These are phyloP conservation scores for Drosophila engyochracea DNA, from an alignment of 2,888 invertebrate species.

Conservation along the genomic window DNA sequence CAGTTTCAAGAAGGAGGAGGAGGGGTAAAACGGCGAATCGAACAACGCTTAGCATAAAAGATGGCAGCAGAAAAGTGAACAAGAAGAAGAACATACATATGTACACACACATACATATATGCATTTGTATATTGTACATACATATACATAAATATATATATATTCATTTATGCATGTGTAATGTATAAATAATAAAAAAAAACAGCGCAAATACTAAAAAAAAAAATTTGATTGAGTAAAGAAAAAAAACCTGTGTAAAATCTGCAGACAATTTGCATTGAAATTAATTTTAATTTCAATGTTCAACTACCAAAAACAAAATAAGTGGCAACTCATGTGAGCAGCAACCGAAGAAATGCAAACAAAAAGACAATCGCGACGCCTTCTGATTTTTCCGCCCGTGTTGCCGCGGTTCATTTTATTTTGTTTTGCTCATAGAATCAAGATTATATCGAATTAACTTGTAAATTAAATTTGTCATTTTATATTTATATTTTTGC, in stretches of 20 bases:
- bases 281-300: constrained; percentile 55
- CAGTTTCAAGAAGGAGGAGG: constrained; percentile 40
- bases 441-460: constrained; percentile 25
- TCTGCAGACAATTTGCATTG: constrained; percentile 42
- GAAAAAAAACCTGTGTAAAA: constrained; percentile 55
- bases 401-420: constrained; percentile 45
- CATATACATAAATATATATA: constrained; percentile 25
- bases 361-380: constrained; percentile 72
- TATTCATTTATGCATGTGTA: constrained; percentile 11
- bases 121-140: constrained; percentile 11
- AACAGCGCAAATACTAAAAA: constrained; percentile 16
- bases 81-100: constrained; percentile 60
- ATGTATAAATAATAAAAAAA: constrained; percentile 28
- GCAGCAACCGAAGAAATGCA: constrained; percentile 53
- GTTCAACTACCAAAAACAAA: constrained; percentile 62
- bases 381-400: constrained; percentile 61
- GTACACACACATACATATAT: constrained; percentile 26
- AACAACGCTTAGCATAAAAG: constrained; percentile 77
- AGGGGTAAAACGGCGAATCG: constrained; percentile 63
- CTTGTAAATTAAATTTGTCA: constrained; percentile 19
- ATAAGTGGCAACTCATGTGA: constrained; percentile 74
- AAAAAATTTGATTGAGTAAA: constrained; percentile 16
- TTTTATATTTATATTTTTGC: constrained; percentile 18
- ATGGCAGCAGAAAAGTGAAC: constrained; percentile 77
- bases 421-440: constrained; percentile 35